Conservation (phyloP, 1,140 invertebrate genomes). For the Caenorhabditis inopinata region DNA sequence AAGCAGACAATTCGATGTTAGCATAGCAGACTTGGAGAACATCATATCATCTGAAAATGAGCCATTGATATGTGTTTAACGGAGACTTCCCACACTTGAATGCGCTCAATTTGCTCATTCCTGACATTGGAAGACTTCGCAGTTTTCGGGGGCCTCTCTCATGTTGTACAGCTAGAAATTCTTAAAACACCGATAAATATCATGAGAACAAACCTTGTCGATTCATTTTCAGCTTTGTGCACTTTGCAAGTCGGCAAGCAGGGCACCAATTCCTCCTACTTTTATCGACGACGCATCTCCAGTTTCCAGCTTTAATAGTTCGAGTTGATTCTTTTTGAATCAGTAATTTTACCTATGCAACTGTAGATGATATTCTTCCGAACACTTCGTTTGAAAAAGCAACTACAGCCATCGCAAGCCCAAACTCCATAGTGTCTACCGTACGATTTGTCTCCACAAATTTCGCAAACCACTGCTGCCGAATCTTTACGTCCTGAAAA, state of each 20-base stretch:
- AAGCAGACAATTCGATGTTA: background rate
- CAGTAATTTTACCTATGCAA: conserved; percentile 74
- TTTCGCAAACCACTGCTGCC: conserved; percentile 78
- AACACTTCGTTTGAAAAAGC: conserved; percentile 80
- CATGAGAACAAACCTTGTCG: background rate
- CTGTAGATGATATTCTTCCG: conserved; percentile 74
- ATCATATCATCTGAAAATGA: conserved; percentile 1
- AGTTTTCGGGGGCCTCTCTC: conserved; percentile 73
- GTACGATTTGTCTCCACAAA: conserved; percentile 91
- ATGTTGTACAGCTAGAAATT: conserved; percentile 74
- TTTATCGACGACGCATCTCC: conserved; percentile 79
- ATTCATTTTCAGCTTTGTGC: conserved; percentile 51
- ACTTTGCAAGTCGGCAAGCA: conserved; percentile 75
- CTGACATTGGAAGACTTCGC: background rate
- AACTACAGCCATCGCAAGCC: conserved; percentile 89
- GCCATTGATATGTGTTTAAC: too few relatives aligned
- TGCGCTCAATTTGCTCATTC: background rate
- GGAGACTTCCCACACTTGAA: background rate
- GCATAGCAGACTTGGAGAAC: background rate
- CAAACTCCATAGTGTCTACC: conserved; percentile 97
- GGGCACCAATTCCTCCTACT: conserved; percentile 83
- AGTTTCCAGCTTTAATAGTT: conserved; percentile 72
- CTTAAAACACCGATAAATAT: conserved; percentile 68
- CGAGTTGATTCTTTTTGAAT: background rate
- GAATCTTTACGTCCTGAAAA: conserved; percentile 72